Conservation (phyloP, 2,888 invertebrate species). For the Oasisia sp. region DNA sequence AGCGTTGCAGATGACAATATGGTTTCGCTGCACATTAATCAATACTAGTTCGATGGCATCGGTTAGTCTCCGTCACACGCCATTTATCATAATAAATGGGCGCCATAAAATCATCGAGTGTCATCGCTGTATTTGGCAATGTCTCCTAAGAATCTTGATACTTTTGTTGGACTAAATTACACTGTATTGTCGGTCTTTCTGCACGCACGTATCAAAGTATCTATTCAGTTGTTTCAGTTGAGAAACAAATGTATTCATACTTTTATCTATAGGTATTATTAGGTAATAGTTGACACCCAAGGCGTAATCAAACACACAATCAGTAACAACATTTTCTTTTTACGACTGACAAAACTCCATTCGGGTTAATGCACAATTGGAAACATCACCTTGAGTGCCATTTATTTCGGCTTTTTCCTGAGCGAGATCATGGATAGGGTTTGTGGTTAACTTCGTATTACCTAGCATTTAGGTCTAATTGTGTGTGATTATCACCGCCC, state of each 20-base stretch:
- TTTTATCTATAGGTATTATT: not conserved
- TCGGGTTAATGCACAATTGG: not conserved
- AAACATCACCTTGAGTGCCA: not conserved
- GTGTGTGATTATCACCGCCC: not conserved
- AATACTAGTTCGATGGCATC: not conserved
- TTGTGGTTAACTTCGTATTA: not conserved
- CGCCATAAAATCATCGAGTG: slow-evolving; percentile 1
- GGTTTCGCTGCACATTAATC: not conserved
- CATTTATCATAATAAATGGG: not conserved
- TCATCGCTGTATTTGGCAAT: not conserved
- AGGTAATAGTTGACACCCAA: not conserved
- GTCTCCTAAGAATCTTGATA: not conserved
- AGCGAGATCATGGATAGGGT: not conserved
- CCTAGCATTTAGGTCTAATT: not conserved
- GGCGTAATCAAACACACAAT: not conserved
- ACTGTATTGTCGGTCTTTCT: not conserved
- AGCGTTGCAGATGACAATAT: not conserved
- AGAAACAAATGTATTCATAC: not conserved
- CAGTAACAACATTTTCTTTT: not conserved
- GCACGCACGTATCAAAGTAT: not conserved
- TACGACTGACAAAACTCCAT: not conserved
- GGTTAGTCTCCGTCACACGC: not conserved
- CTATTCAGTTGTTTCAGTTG: not conserved
- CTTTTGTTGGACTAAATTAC: not conserved
- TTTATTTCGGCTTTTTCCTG: not conserved